Conservation (phyloP, 1,140 invertebrate species). For the Fopius arisanus region DNA sequence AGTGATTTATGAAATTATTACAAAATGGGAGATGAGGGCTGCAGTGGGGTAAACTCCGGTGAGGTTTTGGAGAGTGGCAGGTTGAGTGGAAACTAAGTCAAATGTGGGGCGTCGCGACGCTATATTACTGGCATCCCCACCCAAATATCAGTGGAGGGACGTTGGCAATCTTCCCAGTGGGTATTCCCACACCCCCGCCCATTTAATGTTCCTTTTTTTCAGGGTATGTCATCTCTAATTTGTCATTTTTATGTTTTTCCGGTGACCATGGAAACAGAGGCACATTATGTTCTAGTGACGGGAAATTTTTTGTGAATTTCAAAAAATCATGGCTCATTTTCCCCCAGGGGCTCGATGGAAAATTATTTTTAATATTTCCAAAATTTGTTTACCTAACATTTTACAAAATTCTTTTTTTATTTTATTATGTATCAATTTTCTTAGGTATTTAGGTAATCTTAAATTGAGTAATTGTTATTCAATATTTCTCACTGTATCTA, state of each 20-base stretch:
- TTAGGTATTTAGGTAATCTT: too few species aligned
- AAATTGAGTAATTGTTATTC: too few species aligned
- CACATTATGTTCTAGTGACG: not conserved
- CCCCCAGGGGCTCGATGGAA: too few species aligned
- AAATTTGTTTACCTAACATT: too few species aligned
- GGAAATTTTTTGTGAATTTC: not conserved
- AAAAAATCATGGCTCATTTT: too few species aligned
- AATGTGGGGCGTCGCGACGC: constrained; percentile 56
- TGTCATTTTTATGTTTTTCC: not conserved
- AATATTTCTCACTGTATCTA: too few species aligned
- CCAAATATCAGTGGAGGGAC: constrained; percentile 39
- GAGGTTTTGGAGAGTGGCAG: constrained; percentile 51
- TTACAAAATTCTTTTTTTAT: too few species aligned
- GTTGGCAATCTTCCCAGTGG: constrained; percentile 55
- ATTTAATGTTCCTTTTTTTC: constrained; percentile 16
- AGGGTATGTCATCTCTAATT: not conserved
- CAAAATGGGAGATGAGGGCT: not conserved
- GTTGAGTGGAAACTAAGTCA: constrained; percentile 58
- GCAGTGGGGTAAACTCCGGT: constrained; percentile 10
- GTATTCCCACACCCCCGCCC: constrained; percentile 59
- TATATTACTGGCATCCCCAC: constrained; percentile 61
- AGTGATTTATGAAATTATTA: not conserved
- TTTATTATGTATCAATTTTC: too few species aligned
- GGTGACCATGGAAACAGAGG: not conserved
- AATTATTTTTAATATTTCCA: too few species aligned